These are phyloP conservation scores for Drosophila imparisetae DNA, from an alignment of 2,888 invertebrate genomes.

Conservation along the genomic window DNA sequence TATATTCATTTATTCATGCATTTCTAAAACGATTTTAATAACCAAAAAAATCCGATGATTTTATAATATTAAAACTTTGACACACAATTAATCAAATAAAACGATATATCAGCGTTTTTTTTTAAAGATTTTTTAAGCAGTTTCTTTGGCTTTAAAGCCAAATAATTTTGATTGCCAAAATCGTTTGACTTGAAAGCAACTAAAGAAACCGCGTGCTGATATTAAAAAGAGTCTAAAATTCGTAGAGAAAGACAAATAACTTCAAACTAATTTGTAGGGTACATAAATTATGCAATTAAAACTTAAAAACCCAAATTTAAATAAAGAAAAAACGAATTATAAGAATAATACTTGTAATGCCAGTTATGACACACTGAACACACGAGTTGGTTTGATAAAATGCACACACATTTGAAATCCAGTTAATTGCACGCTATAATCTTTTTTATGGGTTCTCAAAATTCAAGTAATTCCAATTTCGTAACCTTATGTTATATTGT, in stretches of 20 bases:
- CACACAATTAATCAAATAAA: slow-evolving; percentile 65
- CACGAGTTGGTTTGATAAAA: slow-evolving; percentile 74
- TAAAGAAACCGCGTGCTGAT: slow-evolving; percentile 52
- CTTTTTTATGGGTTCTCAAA: slow-evolving; percentile 41
- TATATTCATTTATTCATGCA: slow-evolving; percentile 62
- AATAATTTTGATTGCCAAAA: slow-evolving; percentile 39
- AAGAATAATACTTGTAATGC: slow-evolving; percentile 34
- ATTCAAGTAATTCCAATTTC: slow-evolving; percentile 3
- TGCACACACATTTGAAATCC: slow-evolving; percentile 74
- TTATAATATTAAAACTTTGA: slow-evolving; percentile 84
- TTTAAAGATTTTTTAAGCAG: slow-evolving; percentile 6
- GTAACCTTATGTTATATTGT: slow-evolving; percentile 8
- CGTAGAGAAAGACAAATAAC: slow-evolving; percentile 49
- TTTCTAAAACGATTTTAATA: slow-evolving; percentile 78
- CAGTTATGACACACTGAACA: slow-evolving; percentile 49
- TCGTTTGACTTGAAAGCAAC: slow-evolving; percentile 60
- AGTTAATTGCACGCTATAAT: slow-evolving; percentile 72
- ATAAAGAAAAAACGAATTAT: slow-evolving; percentile 22
- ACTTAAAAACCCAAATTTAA: slow-evolving; percentile 22
- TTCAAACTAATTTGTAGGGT: slow-evolving; percentile 43
- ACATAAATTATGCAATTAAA: slow-evolving; percentile 42
- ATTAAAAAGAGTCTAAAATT: slow-evolving; percentile 32
- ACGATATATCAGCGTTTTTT: slow-evolving; percentile 43
- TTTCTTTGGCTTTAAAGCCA: slow-evolving; percentile 43
- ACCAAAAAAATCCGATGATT: slow-evolving; percentile 80